Evolutionary conservation across 1,140 invertebrate species (phyloP), one percentile per base, ranked within the genome.

Genomic region (Campoletis sonorensis): DNA sequence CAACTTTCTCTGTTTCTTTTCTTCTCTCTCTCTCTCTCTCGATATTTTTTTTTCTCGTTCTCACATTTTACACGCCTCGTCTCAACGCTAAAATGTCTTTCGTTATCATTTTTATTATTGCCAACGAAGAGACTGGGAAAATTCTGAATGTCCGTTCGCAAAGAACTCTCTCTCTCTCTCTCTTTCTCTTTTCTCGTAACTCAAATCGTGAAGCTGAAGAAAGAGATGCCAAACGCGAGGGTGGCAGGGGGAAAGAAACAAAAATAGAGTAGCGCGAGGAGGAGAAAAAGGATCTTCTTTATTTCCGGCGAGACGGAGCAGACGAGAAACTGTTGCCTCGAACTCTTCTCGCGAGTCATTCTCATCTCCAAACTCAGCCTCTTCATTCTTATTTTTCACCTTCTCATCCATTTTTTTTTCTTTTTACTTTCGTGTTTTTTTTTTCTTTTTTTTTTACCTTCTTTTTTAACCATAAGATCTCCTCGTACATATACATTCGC

Each of bases 61-160:
- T 75, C 26, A 4, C 45, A 21, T 75, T 49, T 27, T 49, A 49
- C 72, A 21, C 11, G 23, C 45, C 49, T 51, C 45, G 70, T 49
- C 30, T 23, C 70, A 23, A 23, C 70, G 37, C 21, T 45, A 40
- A 72, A 72, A 72, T 40, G 70, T 45, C 70, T 72, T 72, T 72
- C 70, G 72, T 75, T 75, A 75, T 75, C 72, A 75, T 75, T 75
- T 75, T 75, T 75, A 75, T 75, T 75, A 75, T 72, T 75, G 23
- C 27, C 70, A 13, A 18, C n/a, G 16, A 45, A 45, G 72, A n/a
- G 72, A 75, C 21, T 27, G 72, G 16, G 21, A 54, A 37, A 75
- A 75, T 75, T 54, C 40, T n/a, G 72, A 75, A 49, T 4, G 51
- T 54, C 18, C 72, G 23, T 72, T 45, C 26, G 13, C 26, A 0